Conservation (phyloP, 2,113 vertebrate species). For the Glaucomys volans region DNA sequence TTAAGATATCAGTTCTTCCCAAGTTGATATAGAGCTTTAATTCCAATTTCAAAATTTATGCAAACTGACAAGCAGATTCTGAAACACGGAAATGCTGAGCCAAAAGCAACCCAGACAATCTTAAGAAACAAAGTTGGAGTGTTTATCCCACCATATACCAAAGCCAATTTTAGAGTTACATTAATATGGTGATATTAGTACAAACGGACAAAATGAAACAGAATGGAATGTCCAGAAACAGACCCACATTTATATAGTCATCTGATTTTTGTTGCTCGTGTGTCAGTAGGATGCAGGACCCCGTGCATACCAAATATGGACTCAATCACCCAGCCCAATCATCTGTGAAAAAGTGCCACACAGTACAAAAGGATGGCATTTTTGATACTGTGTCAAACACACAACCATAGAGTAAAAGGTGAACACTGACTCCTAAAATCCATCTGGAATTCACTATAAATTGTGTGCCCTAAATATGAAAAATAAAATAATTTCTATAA, state of each 20-base stretch:
- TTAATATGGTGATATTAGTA: neutral
- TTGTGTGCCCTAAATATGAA: slow-evolving; percentile 17
- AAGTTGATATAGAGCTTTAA: slow-evolving; percentile 38
- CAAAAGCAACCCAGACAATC: neutral
- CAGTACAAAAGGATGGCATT: neutral
- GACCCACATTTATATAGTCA: neutral
- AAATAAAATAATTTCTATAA: slow-evolving; percentile 25
- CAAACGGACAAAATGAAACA: slow-evolving; percentile 45
- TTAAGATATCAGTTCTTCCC: neutral
- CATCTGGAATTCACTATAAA: slow-evolving; percentile 2
- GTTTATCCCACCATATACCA: neutral
- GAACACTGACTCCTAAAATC: neutral
- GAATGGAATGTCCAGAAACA: slow-evolving; percentile 21
- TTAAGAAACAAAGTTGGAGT: slow-evolving; percentile 12
- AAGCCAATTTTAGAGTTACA: neutral
- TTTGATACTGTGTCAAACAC: neutral
- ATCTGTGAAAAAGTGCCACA: neutral
- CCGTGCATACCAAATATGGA: neutral
- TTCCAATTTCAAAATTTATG: slow-evolving; percentile 41
- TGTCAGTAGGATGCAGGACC: too few relatives aligned
- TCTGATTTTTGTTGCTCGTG: neutral
- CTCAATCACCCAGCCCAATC: neutral
- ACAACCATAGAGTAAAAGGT: neutral
- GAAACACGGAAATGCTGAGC: slow-evolving; percentile 5
- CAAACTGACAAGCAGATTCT: slow-evolving; percentile 5